Percentiles rank a stretch among this genome's conserved stretches.
Conservation (phyloP, 2,113 vertebrate species). For the Thalassarche chlororhynchos region DNA sequence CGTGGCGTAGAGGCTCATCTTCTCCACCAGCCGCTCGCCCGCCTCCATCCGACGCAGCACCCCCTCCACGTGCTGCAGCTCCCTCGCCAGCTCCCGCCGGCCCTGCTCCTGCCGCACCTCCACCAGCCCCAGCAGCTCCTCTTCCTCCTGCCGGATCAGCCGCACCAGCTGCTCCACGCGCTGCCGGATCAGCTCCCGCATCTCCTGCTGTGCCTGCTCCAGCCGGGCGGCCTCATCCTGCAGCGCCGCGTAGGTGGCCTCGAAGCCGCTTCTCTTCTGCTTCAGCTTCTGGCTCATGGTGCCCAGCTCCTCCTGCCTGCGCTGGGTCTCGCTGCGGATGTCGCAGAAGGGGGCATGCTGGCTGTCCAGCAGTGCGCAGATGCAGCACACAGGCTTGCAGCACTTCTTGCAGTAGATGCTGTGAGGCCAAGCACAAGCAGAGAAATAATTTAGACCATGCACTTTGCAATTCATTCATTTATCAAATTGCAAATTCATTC, state of each 20-base stretch:
- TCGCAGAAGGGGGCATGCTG: conserved; percentile 45
- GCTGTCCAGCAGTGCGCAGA: conserved; percentile 62
- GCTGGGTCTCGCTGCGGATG: conserved; percentile 34
- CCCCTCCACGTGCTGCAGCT: neutral
- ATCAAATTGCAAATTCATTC: neutral
- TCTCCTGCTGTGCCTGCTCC: neutral
- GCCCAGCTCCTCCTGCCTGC: conserved; percentile 51
- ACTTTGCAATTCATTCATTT: neutral
- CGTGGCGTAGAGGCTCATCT: neutral
- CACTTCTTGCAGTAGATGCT: conserved; percentile 68
- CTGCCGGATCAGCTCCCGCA: neutral
- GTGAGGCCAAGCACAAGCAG: neutral
- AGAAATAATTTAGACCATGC: neutral
- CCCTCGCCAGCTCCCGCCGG: neutral
- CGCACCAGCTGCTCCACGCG: neutral
- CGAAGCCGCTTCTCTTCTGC: neutral
- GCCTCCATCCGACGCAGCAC: conserved; percentile 49
- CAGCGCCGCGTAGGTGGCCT: neutral
- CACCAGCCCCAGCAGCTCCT: conserved; percentile 25
- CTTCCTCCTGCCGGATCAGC: neutral
- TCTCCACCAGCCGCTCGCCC: neutral
- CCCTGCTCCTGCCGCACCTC: neutral
- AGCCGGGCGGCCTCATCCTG: neutral
- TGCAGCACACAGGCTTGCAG: conserved; percentile 41
- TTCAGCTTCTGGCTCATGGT: neutral